Conservation (phyloP, 2,797 vertebrate species). For the Pseudochirops corinnae region DNA sequence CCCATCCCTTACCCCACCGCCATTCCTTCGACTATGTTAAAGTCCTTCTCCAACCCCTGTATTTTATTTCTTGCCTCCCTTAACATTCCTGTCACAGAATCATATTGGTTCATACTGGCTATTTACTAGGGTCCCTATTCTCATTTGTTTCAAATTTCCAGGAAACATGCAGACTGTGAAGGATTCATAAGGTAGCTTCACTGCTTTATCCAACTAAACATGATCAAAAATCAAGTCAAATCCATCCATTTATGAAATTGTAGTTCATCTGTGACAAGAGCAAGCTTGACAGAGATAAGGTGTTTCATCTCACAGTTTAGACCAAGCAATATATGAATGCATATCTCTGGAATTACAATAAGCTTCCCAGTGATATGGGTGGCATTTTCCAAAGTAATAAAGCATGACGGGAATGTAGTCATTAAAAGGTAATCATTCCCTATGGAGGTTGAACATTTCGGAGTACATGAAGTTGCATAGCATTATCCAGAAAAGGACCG, state of each 20-base stretch:
- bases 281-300: constrained; percentile 41
- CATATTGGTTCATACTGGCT: constrained; percentile 31
- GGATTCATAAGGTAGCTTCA: constrained; percentile 43
- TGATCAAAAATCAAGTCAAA: constrained; percentile 51
- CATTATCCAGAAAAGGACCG: constrained; percentile 43
- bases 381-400: constrained; percentile 66
- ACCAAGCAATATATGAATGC: constrained; percentile 25
- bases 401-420: constrained; percentile 24
- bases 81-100: not conserved
- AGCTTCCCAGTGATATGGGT: constrained; percentile 2
- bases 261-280: constrained; percentile 59
- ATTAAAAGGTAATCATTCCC: constrained; percentile 58
- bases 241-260: constrained; percentile 45
- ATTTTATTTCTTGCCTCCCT: not conserved
- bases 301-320: constrained; percentile 63
- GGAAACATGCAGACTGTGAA: constrained; percentile 27
- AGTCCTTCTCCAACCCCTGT: constrained; percentile 20
- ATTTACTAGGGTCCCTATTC: constrained; percentile 18
- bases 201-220: constrained; percentile 53
- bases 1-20: constrained; percentile 31
- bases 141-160: constrained; percentile 55
- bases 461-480: not conserved
- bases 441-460: not conserved
- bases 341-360: constrained; percentile 59
- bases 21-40: constrained; percentile 35